Evolutionary conservation across 1,140 invertebrate genomes (phyloP).

Genomic region (Reticulitermes speratus): DNA sequence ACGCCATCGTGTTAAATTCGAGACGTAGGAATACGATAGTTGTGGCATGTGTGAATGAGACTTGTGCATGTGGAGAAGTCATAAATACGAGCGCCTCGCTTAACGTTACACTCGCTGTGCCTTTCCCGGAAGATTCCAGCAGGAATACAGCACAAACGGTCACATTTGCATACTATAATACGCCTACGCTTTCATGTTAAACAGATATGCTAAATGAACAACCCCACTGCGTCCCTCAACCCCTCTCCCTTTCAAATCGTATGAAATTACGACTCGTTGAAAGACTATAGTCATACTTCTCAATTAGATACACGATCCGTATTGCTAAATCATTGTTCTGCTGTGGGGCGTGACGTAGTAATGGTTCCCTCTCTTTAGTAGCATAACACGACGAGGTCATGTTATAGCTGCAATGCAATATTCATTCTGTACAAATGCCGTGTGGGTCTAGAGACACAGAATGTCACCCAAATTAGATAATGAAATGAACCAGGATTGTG

Average conservation of each 20-base stretch:
- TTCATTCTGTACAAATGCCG: not conserved
- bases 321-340: not conserved
- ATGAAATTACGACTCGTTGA: not conserved
- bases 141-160: not conserved
- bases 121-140: not conserved
- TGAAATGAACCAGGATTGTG: not conserved
- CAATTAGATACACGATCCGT: not conserved
- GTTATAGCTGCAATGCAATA: not conserved
- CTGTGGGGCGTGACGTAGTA: not conserved
- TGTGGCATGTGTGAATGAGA: not conserved
- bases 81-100: not conserved
- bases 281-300: not conserved
- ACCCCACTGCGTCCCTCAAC: not conserved
- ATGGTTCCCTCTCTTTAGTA: not conserved
- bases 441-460: not conserved
- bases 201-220: not conserved
- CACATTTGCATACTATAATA: not conserved
- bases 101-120: not conserved
- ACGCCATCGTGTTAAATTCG: not conserved
- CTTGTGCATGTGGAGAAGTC: not conserved
- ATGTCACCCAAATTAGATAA: not conserved
- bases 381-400: not conserved
- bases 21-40: not conserved
- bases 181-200: not conserved
- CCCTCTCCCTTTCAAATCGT: not conserved